Evolutionary conservation across 1,140 invertebrate species (phyloP).

Genomic region (Caerostris extrusa): DNA sequence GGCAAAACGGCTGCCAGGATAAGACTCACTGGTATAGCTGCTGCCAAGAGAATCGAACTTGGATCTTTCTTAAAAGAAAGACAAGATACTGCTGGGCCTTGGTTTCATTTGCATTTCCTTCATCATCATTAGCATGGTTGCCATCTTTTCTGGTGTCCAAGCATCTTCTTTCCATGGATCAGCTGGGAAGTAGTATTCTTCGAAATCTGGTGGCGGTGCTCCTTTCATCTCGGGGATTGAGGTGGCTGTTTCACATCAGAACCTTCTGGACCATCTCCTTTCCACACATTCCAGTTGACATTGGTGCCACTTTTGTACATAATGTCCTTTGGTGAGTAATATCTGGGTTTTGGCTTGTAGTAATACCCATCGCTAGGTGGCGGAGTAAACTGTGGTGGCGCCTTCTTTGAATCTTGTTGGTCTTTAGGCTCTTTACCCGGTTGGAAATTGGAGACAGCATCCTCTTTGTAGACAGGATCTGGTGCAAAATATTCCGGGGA

Average conservation of each 20-base stretch:
- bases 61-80: constrained; percentile 55
- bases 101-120: constrained; percentile 45
- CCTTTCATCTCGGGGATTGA: neutral
- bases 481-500: neutral
- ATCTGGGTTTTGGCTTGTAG: constrained; percentile 41
- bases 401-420: neutral
- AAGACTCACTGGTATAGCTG: constrained; percentile 60
- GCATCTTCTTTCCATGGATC: constrained; percentile 54
- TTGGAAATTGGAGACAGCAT: neutral
- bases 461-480: neutral
- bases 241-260: constrained; percentile 29
- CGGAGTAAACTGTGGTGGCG: neutral
- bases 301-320: constrained; percentile 64
- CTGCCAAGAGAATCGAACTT: constrained; percentile 10
- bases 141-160: constrained; percentile 60
- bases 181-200: constrained; percentile 41
- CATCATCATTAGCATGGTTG: constrained; percentile 59
- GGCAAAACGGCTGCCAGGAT: constrained; percentile 73
- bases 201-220: constrained; percentile 24
- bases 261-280: constrained; percentile 51
- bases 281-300: constrained; percentile 73
- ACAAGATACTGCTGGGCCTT: constrained; percentile 13
- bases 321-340: neutral
- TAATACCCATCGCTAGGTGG: neutral
- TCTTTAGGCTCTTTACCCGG: neutral